Percentiles rank a stretch among this genome's conserved stretches.
Evolutionary conservation across 1,140 invertebrate species (phyloP).

Genomic region (Leucophenga varia): DNA sequence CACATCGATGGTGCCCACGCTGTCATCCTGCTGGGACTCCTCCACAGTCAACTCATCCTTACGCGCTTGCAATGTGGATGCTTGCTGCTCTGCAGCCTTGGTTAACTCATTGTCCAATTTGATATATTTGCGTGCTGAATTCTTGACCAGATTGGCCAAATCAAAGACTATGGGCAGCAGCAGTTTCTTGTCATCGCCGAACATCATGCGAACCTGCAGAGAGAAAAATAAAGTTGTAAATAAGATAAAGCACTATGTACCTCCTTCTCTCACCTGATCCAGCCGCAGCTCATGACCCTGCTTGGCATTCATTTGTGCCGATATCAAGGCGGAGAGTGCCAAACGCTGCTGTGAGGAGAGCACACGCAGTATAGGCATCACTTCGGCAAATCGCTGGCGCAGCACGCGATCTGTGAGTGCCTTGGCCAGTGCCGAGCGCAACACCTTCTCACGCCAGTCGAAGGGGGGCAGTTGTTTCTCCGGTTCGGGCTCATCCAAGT

Average conservation of each 20-base stretch:
- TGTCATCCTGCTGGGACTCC: constrained; percentile 27
- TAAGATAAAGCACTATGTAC: not conserved
- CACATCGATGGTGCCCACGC: constrained; percentile 30
- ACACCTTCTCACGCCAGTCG: constrained; percentile 56
- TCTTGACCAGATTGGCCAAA: constrained; percentile 64
- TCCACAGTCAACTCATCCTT: constrained; percentile 24
- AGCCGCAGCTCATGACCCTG: constrained; percentile 57
- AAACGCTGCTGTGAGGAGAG: constrained; percentile 64
- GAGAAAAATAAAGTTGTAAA: not conserved
- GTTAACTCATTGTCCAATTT: constrained; percentile 54
- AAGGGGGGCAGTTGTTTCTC: constrained; percentile 34
- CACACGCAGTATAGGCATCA: constrained; percentile 65
- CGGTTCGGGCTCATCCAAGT: constrained; percentile 37
- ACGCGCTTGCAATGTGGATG: constrained; percentile 17
- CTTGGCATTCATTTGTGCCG: constrained; percentile 62
- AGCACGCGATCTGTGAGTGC: constrained; percentile 35
- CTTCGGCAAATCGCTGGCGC: constrained; percentile 60
- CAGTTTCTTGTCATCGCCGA: constrained; percentile 62
- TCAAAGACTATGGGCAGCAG: constrained; percentile 66
- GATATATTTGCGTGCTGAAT: constrained; percentile 54
- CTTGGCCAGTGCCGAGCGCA: constrained; percentile 45
- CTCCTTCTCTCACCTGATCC: constrained; percentile 60
- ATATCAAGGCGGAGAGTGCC: constrained; percentile 63
- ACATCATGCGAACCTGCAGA: constrained; percentile 62
- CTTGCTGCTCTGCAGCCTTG: constrained; percentile 33